Evolutionary conservation across 2,888 invertebrate species (phyloP), one percentile per base, ranked within the genome.

Genomic region (Orthosia gracilis): DNA sequence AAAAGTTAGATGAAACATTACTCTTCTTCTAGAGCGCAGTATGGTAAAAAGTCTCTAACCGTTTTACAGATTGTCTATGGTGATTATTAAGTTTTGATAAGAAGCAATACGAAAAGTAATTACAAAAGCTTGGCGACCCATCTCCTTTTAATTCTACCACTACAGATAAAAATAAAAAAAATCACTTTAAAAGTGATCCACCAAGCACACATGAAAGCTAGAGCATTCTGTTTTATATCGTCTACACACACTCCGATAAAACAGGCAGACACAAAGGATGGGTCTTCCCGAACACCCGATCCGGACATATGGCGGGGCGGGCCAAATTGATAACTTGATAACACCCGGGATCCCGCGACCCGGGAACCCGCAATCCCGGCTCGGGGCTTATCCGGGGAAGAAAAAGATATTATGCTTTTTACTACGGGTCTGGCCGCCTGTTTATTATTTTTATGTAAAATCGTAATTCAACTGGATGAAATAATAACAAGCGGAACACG

Each of bases 261-360:
- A 73, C 74, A 65, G 45, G 61, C 61, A 57, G 65, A 64, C 73
- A 83, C 78, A 82, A 80, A 75, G 71, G 75, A 62, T 64, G 52
- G 73, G 61, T 69, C 72, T 68, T 57, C 63, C 70, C 54, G 68
- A 52, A 52, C 74, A 69, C 65, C 69, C 81, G 71, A 81, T 81
- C 85, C 80, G 80, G 73, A 86, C 86, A 85, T 86, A 86, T 84
- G 84, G 79, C 76, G 63, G 85, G 84, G 84, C 89, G 89, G 85
- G 89, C 89, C 88, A 92, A 94, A 95, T 94, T 95, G 95, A 95
- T 95, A 95, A 95, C 94, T 94, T 93, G 94, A 94, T 95, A 95
- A 94, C 94, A 89, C 87, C 87, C 90, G 77, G 76, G 83, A 81
- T 85, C 89, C 84, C 85, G 85, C 79, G 84, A 80, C 85, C 84